Percentiles rank a stretch among this genome's conserved stretches.
Conservation (phyloP, 2,888 invertebrate genomes). For the Crepidodera aurea region DNA sequence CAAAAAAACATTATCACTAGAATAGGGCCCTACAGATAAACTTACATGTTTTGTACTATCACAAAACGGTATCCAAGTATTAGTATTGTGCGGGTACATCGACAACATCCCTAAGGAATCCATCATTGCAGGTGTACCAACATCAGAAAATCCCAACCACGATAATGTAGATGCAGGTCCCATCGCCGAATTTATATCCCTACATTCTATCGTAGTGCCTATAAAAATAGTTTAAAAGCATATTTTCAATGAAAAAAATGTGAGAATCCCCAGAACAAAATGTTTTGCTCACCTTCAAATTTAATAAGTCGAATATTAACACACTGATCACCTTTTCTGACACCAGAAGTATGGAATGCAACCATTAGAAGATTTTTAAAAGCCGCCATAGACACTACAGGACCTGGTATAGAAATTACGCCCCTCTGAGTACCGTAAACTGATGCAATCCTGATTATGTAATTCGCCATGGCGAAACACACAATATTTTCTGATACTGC, state of each 20-base stretch:
- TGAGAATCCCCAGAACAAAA: no score
- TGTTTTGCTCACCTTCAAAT: constrained; percentile 55
- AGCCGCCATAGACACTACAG: constrained; percentile 73
- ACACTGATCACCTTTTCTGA: constrained; percentile 65
- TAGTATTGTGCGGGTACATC: constrained; percentile 73
- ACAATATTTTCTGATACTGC: constrained; percentile 77
- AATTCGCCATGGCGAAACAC: constrained; percentile 78
- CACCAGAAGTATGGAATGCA: constrained; percentile 71
- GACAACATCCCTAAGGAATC: constrained; percentile 82
- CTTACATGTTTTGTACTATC: constrained; percentile 77
- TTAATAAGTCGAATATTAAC: constrained; percentile 66
- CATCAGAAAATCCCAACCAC: constrained; percentile 85
- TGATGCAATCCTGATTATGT: constrained; percentile 84
- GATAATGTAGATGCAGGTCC: constrained; percentile 71
- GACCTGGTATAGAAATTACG: constrained; percentile 76
- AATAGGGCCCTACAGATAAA: no score
- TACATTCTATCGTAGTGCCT: constrained; percentile 58
- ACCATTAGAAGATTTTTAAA: constrained; percentile 69
- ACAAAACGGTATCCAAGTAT: constrained; percentile 83
- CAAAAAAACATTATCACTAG: no score
- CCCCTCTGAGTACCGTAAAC: constrained; percentile 88
- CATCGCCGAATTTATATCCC: constrained; percentile 70
- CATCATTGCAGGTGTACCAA: constrained; percentile 78
- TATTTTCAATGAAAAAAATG: not conserved
- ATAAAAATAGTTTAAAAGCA: constrained; percentile 4